Conservation (phyloP, 1,140 invertebrate genomes). For the Antheraea pernyi region DNA sequence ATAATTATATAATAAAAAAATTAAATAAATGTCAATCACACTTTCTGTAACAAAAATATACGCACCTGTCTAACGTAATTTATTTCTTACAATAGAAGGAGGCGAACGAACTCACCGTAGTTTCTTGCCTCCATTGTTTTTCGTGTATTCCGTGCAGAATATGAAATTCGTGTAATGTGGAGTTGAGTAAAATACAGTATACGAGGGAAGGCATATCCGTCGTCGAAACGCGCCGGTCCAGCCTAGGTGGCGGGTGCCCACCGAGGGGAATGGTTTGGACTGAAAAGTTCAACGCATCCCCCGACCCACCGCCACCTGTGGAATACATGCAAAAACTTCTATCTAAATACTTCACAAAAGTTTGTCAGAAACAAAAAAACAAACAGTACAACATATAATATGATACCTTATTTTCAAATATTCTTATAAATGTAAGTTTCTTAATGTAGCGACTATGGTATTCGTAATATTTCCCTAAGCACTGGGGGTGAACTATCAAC, state of each 20-base stretch:
- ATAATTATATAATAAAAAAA: no score
- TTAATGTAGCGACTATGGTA: neutral
- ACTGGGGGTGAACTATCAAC: slow-evolving; percentile 31
- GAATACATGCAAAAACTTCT: slow-evolving; percentile 20
- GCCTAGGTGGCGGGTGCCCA: slow-evolving; percentile 3
- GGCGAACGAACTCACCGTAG: slow-evolving; percentile 47
- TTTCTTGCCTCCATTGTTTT: slow-evolving; percentile 46
- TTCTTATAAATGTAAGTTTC: no score
- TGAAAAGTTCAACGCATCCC: slow-evolving; percentile 54
- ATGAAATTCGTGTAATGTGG: neutral
- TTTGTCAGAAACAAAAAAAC: no score
- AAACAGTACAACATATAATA: no score
- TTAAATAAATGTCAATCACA: no score
- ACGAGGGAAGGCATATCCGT: slow-evolving; percentile 33
- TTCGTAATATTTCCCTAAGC: slow-evolving; percentile 15
- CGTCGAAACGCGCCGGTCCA: neutral
- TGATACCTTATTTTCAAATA: no score
- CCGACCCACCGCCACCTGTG: slow-evolving; percentile 49
- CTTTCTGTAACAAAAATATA: no score
- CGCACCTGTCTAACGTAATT: neutral
- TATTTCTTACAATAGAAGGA: slow-evolving; percentile 39
- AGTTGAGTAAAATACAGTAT: slow-evolving; percentile 39
- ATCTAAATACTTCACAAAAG: neutral
- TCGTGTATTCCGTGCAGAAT: slow-evolving; percentile 18
- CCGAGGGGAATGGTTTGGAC: slow-evolving; percentile 48